Evolutionary conservation across 2,888 invertebrate species (phyloP).

Genomic region (Dicyrtomina minuta): DNA sequence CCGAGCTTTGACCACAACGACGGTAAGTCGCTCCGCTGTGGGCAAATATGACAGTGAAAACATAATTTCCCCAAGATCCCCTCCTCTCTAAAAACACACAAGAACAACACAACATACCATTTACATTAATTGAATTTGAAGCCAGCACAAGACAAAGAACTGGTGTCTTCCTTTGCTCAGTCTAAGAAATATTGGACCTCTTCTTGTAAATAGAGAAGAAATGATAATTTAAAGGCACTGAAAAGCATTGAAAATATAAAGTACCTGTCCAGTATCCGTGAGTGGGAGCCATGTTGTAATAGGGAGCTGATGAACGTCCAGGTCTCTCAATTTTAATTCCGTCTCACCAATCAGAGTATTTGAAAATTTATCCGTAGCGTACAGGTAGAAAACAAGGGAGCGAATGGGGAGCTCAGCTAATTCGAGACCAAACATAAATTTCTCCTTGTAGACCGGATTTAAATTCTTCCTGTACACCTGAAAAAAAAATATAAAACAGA

Average conservation of each 20-base stretch:
- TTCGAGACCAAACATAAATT: slow-evolving; percentile 68
- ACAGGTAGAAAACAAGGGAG: slow-evolving; percentile 69
- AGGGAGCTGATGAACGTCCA: slow-evolving; percentile 64
- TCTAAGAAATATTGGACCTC: neutral
- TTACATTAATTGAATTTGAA: neutral
- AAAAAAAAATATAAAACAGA: slow-evolving; percentile 37
- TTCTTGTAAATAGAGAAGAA: neutral
- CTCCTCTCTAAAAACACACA: slow-evolving; percentile 61
- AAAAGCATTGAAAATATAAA: neutral
- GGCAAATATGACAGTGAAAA: slow-evolving; percentile 79
- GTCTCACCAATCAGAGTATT: slow-evolving; percentile 69
- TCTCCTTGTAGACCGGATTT: slow-evolving; percentile 75
- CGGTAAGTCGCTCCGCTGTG: slow-evolving; percentile 76
- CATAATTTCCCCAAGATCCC: slow-evolving; percentile 76
- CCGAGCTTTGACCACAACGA: slow-evolving; percentile 72
- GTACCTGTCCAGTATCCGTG: slow-evolving; percentile 69
- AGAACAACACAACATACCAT: neutral
- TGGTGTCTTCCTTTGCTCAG: neutral
- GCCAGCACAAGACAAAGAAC: too few species aligned
- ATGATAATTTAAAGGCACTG: neutral
- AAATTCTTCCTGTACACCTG: slow-evolving; percentile 67
- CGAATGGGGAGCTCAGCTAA: slow-evolving; percentile 63
- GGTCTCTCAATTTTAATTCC: slow-evolving; percentile 67
- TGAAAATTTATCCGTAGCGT: slow-evolving; percentile 65
- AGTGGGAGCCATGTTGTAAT: slow-evolving; percentile 78